Evolutionary conservation across 2,113 vertebrate genomes (phyloP), one percentile per base, ranked within the genome.

Genomic region (Lepisosteus osseus): DNA sequence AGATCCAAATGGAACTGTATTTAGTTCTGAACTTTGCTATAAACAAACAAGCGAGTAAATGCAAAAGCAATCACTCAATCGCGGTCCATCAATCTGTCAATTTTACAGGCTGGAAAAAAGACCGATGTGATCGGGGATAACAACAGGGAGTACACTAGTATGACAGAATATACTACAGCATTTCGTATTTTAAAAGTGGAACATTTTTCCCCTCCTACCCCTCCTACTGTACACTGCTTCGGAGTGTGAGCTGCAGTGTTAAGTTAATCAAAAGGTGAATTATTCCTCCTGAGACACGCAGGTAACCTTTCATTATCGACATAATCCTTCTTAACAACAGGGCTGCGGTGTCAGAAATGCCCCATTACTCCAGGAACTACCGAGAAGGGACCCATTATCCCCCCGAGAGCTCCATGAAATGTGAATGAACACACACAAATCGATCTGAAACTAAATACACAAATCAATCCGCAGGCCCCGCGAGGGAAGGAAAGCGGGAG

Each of bases 241-340:
- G 63, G 73, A 72, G 75, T 29, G 29, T 4, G 73, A 83, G 71
- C 68, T n/a, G 14, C 43, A 67, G 86, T 79, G 79, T 84, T 85
- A 85, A 82, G 84, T 88, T 86, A 86, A 87, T 86, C 84, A 83
- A 85, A 87, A 87, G 86, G 83, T 87, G 85, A 90, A 86, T 89
- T 86, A 86, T 86, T 84, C 81, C 83, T 86, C 78, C 72, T 61
- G 75, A 84, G 82, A 82, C 80, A 85, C 81, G 83, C 90, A 89
- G 90, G 90, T 90, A 90, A 89, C 86, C 87, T 87, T 89, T 89
- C 81, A 88, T 91, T 87, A 88, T 65, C 71, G 76, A 73, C 77
- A 76, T 88, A 87, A 90, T 90, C 83, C 86, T 78, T 85, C 85
- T 86, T 88, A 87, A 89, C 89, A 90, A 91, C 81, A 85, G 82